A percentile compares a stretch with the other conserved stretches of the same genome.
These are phyloP conservation scores for Neotoma lepida DNA, from an alignment of 2,113 vertebrate genomes.

Conservation along the genomic window DNA sequence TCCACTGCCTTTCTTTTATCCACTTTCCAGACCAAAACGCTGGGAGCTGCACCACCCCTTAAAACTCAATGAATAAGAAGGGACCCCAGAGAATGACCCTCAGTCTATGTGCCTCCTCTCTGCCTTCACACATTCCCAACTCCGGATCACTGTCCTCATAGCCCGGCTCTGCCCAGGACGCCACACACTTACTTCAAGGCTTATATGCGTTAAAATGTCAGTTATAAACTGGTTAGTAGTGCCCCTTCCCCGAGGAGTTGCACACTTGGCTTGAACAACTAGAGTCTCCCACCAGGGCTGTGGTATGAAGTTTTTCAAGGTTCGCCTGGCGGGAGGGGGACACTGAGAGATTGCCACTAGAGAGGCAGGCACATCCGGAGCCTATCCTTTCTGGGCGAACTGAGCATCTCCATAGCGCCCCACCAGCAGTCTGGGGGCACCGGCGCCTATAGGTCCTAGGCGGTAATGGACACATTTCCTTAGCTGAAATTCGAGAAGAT, in stretches of 20 bases:
- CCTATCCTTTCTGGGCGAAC: background rate
- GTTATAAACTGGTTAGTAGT: constrained; percentile 17
- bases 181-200: constrained; percentile 5
- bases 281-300: background rate
- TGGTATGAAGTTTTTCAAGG: constrained; percentile 48
- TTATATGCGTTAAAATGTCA: constrained; percentile 28
- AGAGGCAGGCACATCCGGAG: background rate
- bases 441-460: background rate
- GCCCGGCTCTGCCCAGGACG: background rate
- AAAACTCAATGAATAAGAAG: background rate
- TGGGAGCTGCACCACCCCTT: background rate
- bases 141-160: background rate
- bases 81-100: background rate
- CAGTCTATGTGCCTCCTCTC: background rate
- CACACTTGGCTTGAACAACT: background rate
- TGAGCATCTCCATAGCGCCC: background rate
- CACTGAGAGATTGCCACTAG: background rate
- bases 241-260: background rate
- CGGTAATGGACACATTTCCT: background rate
- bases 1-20: background rate
- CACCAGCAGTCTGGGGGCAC: background rate
- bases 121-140: background rate
- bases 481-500: background rate
- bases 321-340: background rate
- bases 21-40: background rate